These are phyloP conservation scores for Cottus gobio DNA, from an alignment of 2,113 vertebrate species.

Conservation along the genomic window DNA sequence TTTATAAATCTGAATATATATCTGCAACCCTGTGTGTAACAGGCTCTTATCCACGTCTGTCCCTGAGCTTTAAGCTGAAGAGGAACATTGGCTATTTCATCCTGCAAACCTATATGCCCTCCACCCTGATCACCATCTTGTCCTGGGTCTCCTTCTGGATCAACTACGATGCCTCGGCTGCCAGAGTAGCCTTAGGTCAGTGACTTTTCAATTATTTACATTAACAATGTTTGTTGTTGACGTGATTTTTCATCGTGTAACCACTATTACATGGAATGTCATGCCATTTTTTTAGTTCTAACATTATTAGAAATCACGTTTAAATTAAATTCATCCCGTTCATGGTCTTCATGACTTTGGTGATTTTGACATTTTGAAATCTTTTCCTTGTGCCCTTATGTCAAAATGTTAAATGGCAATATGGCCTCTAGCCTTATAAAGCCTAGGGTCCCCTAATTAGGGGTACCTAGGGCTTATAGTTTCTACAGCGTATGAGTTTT, in stretches of 20 bases:
- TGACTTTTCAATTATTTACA: background rate
- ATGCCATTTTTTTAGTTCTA: background rate
- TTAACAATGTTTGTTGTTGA: background rate
- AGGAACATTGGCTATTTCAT: slow-evolving; percentile 70
- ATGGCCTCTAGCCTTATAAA: too few relatives aligned
- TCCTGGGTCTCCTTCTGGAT: slow-evolving; percentile 80
- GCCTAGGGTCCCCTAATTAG: too few relatives aligned
- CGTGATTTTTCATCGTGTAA: background rate
- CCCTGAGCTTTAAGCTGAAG: slow-evolving; percentile 74
- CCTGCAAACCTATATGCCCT: slow-evolving; percentile 67
- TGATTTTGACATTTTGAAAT: background rate
- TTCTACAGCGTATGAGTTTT: too few relatives aligned
- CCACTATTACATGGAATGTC: background rate
- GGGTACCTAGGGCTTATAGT: too few relatives aligned
- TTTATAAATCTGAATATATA: background rate
- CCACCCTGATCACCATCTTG: slow-evolving; percentile 65
- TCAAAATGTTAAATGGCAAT: background rate
- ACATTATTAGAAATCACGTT: too few relatives aligned
- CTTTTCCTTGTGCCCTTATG: background rate
- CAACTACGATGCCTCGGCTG: slow-evolving; percentile 95
- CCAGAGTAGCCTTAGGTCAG: slow-evolving; percentile 94
- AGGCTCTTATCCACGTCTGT: slow-evolving; percentile 94
- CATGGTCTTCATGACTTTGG: background rate
- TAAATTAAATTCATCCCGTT: too few relatives aligned
- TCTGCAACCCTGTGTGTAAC: slow-evolving; percentile 18